Evolutionary conservation across 30 jellyfish, hydroid and myxozoan species (phyloP), one percentile per base, ranked within the genome.

Genomic region (Haliclystus octoradiatus): DNA sequence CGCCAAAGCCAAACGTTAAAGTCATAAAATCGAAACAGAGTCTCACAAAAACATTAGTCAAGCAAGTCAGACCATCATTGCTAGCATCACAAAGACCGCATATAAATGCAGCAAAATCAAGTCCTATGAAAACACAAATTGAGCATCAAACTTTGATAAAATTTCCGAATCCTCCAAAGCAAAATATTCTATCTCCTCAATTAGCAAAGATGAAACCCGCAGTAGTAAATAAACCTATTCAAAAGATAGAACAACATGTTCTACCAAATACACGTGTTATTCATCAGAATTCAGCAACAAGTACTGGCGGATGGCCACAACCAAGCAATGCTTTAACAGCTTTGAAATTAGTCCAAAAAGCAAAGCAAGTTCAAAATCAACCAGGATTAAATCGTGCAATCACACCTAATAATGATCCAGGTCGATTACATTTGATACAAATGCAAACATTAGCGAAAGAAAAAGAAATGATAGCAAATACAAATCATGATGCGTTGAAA

Each of bases 381-480:
- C 57, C 57, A 9, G 14, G 57, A 19, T 9, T 5, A 5, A 9
- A 40, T 5, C 9, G 19, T 9, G 19, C 9, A 40, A 9, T 19
- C 14, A 19, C 14, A 9, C 57, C 19, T 5, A 5, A 9, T 5
- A 40, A 40, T 9, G 19, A 9, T 9, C 14, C 57, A 4, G 69
- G 73, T 64, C 73, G 9, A 13, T 24, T 29, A 13, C 63, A 24
- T 29, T 19, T 64, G 73, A 31, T 22, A 13, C 73, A 64, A 65
- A 31, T 40, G 57, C 57, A 40, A 9, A 40, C 57, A 19, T 19
- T 66, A 22, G 60, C 60, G 13, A 77, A 76, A 34, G 24, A 19
- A 24, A 13, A 33, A 26, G 25, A n/a, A 52, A 4, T 63, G 52
- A 77, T 69, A 25, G 13, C 49, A 4, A 15, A 31, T 27, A 33